Evolutionary conservation across 2,113 vertebrate genomes (phyloP).

Genomic region (cattle (Bos taurus)): DNA sequence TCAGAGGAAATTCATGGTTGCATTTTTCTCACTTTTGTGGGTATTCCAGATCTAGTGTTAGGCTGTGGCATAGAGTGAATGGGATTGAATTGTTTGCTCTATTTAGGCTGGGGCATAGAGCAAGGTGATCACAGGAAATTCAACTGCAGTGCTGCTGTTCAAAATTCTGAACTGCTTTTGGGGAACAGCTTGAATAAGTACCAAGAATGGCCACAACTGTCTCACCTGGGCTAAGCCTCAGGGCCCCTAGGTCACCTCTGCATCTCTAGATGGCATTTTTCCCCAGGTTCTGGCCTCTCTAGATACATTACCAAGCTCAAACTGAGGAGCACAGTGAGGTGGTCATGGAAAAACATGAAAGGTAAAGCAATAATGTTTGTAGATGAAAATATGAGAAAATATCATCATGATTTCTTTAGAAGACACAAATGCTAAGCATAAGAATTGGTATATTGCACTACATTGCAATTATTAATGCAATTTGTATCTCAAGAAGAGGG

Average conservation of each 20-base stretch:
- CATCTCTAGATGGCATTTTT: neutral
- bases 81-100: neutral
- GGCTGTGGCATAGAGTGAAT: neutral
- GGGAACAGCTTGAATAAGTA: neutral
- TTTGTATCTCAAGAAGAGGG: neutral
- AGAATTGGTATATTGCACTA: neutral
- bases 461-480: neutral
- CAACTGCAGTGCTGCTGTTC: neutral
- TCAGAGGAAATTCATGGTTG: neutral
- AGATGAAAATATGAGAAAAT: neutral
- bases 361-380: neutral
- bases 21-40: neutral
- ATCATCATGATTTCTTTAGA: neutral
- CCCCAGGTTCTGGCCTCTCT: neutral
- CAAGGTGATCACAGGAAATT: neutral
- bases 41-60: neutral
- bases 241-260: neutral
- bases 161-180: neutral
- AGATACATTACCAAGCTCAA: neutral
- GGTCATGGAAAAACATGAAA: neutral
- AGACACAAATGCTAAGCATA: neutral
- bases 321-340: neutral
- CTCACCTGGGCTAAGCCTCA: neutral
- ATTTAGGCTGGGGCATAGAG: neutral
- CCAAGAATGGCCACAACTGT: neutral